Conservation (phyloP, 2,113 vertebrate species). For the Progne subis region DNA sequence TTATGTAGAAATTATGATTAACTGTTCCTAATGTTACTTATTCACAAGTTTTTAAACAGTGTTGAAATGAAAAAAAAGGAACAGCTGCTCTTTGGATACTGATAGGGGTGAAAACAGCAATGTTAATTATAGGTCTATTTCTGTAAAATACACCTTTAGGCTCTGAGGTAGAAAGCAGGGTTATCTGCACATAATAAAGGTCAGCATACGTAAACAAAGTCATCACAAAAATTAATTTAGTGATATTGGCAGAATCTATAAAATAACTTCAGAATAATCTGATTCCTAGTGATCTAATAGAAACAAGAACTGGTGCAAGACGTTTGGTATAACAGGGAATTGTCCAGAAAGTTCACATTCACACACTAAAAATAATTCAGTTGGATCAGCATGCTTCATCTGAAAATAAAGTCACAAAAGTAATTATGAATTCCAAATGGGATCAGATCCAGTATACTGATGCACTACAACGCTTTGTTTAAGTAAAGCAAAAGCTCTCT, state of each 20-base stretch:
- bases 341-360: background rate
- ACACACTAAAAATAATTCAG: background rate
- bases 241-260: background rate
- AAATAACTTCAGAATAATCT: background rate
- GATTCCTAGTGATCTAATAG: background rate
- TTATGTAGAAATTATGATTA: background rate
- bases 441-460: background rate
- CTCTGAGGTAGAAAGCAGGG: background rate
- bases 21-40: background rate
- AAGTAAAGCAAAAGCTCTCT: background rate
- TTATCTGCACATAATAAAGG: background rate
- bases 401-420: background rate
- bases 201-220: background rate
- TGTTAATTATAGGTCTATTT: background rate
- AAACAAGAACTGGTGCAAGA: background rate
- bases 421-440: background rate
- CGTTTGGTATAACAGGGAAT: background rate
- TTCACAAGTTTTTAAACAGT: constrained; percentile 2
- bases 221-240: background rate
- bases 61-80: background rate
- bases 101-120: background rate
- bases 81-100: background rate
- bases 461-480: background rate
- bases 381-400: background rate
- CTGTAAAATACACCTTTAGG: background rate